Conservation (phyloP, 2,113 vertebrate genomes). For the Microtus richardsoni region DNA sequence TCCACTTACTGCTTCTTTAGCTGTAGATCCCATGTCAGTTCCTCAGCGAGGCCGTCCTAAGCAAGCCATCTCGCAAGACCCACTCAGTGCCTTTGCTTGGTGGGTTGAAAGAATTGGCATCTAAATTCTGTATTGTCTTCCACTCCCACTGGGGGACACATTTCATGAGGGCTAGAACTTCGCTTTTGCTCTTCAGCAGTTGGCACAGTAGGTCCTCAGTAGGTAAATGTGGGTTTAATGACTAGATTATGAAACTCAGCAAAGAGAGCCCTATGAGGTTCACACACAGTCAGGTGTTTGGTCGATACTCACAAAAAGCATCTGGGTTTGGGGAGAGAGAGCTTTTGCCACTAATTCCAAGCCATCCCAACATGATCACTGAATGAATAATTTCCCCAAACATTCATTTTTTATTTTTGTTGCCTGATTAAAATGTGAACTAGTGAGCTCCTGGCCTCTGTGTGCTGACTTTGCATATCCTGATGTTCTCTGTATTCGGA, state of each 20-base stretch:
- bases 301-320: neutral
- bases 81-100: neutral
- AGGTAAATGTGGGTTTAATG: neutral
- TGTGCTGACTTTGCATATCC: neutral
- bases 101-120: neutral
- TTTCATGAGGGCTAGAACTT: neutral
- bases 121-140: constrained; percentile 9
- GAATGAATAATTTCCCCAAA: constrained; percentile 16
- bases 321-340: neutral
- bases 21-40: neutral
- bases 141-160: neutral
- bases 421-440: neutral
- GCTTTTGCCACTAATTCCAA: neutral
- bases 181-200: constrained; percentile 14
- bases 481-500: neutral
- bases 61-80: neutral
- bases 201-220: neutral
- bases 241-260: neutral
- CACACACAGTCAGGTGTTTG: neutral
- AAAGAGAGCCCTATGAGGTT: neutral
- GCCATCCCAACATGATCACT: neutral
- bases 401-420: neutral
- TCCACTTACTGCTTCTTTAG: neutral
- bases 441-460: neutral
- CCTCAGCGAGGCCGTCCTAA: neutral